Conservation (phyloP, 2,113 vertebrate species). For the Platichthys stellatus region DNA sequence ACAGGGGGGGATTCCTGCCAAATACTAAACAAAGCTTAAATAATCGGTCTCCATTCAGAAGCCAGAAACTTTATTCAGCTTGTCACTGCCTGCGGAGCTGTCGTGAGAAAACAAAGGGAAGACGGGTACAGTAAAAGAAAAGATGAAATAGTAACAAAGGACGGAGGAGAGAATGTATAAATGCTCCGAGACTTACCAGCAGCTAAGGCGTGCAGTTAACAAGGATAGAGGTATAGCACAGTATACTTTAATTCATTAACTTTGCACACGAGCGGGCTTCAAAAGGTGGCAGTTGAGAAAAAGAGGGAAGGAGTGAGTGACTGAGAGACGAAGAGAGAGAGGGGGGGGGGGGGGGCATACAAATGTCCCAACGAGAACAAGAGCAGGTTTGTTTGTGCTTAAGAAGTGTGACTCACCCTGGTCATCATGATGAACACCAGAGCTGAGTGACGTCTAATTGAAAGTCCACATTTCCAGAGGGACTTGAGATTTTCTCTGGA, state of each 20-base stretch:
- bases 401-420: conserved; percentile 26
- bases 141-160: background rate
- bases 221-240: background rate
- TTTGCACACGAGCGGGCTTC: conserved; percentile 6
- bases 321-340: conserved; percentile 5
- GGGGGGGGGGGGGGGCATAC: background rate
- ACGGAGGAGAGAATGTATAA: background rate
- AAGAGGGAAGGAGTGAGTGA: conserved; percentile 34
- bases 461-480: too few species aligned
- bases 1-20: background rate
- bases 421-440: background rate
- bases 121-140: background rate
- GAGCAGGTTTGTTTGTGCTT: conserved; percentile 40
- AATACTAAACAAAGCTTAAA: conserved; percentile 16
- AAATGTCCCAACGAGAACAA: conserved; percentile 27
- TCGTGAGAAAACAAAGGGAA: background rate
- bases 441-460: background rate
- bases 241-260: conserved; percentile 2
- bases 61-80: conserved; percentile 41
- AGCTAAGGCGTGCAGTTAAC: background rate
- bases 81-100: conserved; percentile 1
- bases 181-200: background rate
- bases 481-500: too few species aligned
- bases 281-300: conserved; percentile 22
- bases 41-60: background rate